Evolutionary conservation across 2,888 invertebrate genomes (phyloP), one percentile per base, ranked within the genome.

Genomic region (Isoperla grammatica): DNA sequence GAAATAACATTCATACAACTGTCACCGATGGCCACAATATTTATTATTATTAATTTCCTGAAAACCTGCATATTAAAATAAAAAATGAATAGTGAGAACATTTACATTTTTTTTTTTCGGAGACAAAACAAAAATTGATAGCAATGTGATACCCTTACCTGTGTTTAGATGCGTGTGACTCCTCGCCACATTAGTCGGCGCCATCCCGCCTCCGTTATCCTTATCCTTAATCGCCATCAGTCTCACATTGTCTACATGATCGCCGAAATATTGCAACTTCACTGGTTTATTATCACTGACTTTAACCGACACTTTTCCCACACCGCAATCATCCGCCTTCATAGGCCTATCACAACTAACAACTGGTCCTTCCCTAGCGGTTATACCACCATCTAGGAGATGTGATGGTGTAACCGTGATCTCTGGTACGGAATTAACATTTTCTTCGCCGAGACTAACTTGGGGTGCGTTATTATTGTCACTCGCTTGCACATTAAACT

Each of bases 401-500:
- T 29, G 29, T 6, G 29, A 29, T 29, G 29, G 29, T 29, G 29
- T 6, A 4, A 29, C 29, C 29, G 29, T 29, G 29, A 29, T 29
- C 29, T 29, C 29, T 4, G 29, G 29, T 29, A 29, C 29, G 29
- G 29, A 29, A 29, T 29, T 29, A 8, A 29, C 29, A 29, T 29
- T 29, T 12, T 45, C 45, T 8, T 29, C 29, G 6, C 35, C 57
- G 15, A 23, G 42, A 19, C 17, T 42, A 1, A 39, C 48, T 11
- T 37, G 19, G 42, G 42, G 13, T 9, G 4, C 11, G 17, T 12
- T 50, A 35, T 57, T 42, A 49, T 35, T 42, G 58, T 67, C 67
- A 57, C 69, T 50, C 3, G 15, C 13, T 3, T n/a, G 15, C 35
- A 50, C 49, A 11, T 50, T 66, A 65, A 73, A 73, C 64, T 73